These are phyloP conservation scores for Cydia amplana DNA, from an alignment of 1,140 invertebrate genomes.

Conservation along the genomic window DNA sequence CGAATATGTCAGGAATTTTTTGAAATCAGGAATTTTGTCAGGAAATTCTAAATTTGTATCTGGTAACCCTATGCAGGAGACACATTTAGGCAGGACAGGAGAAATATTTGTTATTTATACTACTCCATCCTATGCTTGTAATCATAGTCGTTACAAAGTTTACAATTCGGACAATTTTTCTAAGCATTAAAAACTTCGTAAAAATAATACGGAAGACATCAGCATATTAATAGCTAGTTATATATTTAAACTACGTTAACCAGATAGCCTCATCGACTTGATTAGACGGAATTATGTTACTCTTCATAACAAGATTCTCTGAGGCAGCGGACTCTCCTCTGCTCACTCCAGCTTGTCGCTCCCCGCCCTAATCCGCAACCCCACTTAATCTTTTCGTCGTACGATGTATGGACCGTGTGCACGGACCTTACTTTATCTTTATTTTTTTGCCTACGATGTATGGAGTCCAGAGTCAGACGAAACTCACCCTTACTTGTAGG, in stretches of 20 bases:
- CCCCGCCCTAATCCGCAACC: constrained; percentile 31
- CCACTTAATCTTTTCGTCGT: constrained; percentile 36
- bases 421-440: constrained; percentile 30
- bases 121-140: too few relatives aligned
- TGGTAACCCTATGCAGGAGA: too few relatives aligned
- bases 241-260: not conserved
- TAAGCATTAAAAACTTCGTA: not conserved
- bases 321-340: not conserved
- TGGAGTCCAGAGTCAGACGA: constrained; percentile 28
- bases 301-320: constrained; percentile 12
- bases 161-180: too few relatives aligned
- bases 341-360: not conserved
- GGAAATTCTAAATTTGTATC: too few relatives aligned
- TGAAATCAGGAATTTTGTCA: too few relatives aligned
- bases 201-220: not conserved
- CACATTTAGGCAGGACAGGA: too few relatives aligned
- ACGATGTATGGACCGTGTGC: constrained; percentile 26
- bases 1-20: too few relatives aligned
- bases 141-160: too few relatives aligned
- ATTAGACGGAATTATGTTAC: constrained; percentile 14
- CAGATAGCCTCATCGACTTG: not conserved
- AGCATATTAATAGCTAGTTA: not conserved
- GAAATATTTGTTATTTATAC: too few relatives aligned
- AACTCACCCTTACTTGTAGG: constrained; percentile 29
- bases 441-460: constrained; percentile 29